These are phyloP conservation scores for Stramonita haemastoma DNA, from an alignment of 2,888 invertebrate genomes.

Conservation along the genomic window DNA sequence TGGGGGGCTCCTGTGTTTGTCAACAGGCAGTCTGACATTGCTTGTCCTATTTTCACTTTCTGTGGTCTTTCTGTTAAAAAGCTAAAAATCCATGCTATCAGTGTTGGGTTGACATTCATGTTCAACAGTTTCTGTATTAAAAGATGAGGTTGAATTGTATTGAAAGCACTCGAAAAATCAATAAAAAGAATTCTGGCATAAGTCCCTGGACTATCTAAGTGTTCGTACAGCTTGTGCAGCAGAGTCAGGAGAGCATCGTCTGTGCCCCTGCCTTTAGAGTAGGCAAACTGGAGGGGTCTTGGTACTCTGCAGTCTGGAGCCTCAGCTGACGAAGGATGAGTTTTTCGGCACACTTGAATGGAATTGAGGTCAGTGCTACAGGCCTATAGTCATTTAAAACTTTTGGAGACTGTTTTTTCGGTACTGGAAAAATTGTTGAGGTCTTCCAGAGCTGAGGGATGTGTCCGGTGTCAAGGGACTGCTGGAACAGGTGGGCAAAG, in stretches of 20 bases:
- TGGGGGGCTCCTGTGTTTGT: background rate
- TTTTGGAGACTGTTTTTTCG: background rate
- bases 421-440: background rate
- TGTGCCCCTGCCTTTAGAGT: background rate
- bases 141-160: slow-evolving; percentile 7
- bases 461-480: background rate
- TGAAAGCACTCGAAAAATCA: slow-evolving; percentile 26
- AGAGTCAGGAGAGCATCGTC: background rate
- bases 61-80: background rate
- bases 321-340: background rate
- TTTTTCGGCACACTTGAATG: background rate
- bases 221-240: background rate
- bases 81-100: background rate
- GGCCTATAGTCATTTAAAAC: background rate
- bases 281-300: slow-evolving; percentile 20
- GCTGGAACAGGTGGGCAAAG: background rate
- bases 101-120: slow-evolving; percentile 3
- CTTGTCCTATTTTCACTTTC: background rate
- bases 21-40: background rate
- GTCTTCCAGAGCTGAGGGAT: background rate
- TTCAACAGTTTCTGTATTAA: background rate
- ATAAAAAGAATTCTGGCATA: background rate
- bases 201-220: background rate
- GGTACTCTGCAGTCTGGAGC: background rate
- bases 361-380: background rate